Evolutionary conservation across 2,888 invertebrate species (phyloP), one percentile per base, ranked within the genome.

Genomic region (Xylota sylvarum): DNA sequence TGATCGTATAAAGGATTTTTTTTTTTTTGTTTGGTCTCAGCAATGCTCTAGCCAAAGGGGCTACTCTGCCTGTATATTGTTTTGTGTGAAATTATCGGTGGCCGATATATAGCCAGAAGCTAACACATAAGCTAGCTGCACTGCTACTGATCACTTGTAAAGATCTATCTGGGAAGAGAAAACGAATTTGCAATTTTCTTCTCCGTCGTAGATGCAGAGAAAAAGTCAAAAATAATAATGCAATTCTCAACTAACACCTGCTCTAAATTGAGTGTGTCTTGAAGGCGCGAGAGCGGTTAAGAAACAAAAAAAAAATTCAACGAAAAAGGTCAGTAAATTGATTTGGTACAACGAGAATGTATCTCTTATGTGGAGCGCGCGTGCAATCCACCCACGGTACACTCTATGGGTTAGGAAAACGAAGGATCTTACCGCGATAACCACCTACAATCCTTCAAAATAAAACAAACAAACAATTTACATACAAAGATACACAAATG

Each of bases 31-130:
- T 30, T 17, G 17, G 17, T 27, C 17, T 56, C 14, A 12, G 40
- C 27, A 69, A 19, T 5, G 6, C 14, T 62, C 32, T 35, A 56
- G 65, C 76, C 48, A 30, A 27, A 46, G 76, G 76, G 65, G 35
- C 30, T 48, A 14, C 30, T 50, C 27, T 52, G 35, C 32, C 55
- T 62, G 62, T 50, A 30, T 74, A 56, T 32, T 46, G 65, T 56
- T 55, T 77, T 60, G 58, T 69, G 50, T 50, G 58, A 77, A 77
- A 77, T 77, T 77, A 77, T 77, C 50, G 60, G 48, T 40, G 60
- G 67, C 9, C 58, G 30, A 77, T 50, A 77, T 40, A 48, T 77
- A 27, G 58, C 77, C 76, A 56, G 56, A 55, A 55, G 76, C 65
- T 35, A 46, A 37, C 48, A 52, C 40, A 58, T 48, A 37, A 27